phyloP scores from a whole-genome alignment of 2,797 vertebrate genomes.

The Lutjanus argentimaculatus region DNA sequence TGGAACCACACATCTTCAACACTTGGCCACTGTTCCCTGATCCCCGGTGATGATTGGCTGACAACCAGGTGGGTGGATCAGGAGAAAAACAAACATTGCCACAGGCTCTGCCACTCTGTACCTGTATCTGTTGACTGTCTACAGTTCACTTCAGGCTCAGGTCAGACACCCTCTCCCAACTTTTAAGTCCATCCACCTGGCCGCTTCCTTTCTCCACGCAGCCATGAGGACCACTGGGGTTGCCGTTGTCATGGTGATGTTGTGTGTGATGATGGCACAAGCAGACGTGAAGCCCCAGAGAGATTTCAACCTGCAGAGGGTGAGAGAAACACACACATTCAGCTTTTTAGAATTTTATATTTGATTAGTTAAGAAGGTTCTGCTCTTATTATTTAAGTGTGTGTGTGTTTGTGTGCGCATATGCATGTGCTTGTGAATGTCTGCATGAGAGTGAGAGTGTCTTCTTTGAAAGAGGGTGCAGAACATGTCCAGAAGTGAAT shows the following conservation, averaged over 20 bases:
- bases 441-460: background rate
- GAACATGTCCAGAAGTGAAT: too few species aligned
- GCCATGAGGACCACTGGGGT: constrained; percentile 78
- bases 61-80: constrained; percentile 73
- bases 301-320: constrained; percentile 85
- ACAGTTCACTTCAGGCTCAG: constrained; percentile 43
- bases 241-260: constrained; percentile 73
- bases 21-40: constrained; percentile 66
- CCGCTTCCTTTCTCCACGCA: constrained; percentile 11
- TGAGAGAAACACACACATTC: constrained; percentile 59
- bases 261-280: constrained; percentile 57
- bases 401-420: constrained; percentile 1
- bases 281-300: constrained; percentile 82
- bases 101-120: constrained; percentile 65
- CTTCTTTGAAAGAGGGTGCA: background rate
- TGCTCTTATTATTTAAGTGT: background rate
- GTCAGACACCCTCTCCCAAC: constrained; percentile 25
- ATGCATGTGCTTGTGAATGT: background rate
- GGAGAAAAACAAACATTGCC: constrained; percentile 71
- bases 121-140: constrained; percentile 31
- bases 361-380: background rate
- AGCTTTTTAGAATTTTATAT: background rate
- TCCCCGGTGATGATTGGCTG: constrained; percentile 72
- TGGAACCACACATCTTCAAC: constrained; percentile 60
- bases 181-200: constrained; percentile 13